A percentile compares a stretch with the other conserved stretches of the same genome.
Conservation (phyloP, 2,113 vertebrate genomes). For the Micronycteris hirsuta region DNA sequence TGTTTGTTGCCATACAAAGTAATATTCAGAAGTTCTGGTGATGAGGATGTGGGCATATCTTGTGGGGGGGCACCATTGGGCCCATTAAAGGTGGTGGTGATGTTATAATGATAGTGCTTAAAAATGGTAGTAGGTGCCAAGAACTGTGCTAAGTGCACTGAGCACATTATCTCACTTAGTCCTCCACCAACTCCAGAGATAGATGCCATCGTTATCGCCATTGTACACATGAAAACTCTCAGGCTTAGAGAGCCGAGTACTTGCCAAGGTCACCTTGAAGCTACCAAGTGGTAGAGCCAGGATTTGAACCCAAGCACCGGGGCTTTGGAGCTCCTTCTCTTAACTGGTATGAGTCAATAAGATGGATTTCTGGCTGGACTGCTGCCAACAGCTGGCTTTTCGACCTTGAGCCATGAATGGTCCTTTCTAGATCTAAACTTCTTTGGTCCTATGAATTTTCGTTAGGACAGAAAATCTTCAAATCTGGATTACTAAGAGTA, state of each 20-base stretch:
- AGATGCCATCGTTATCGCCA: neutral
- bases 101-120: neutral
- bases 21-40: neutral
- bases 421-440: neutral
- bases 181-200: neutral
- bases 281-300: neutral
- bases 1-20: neutral
- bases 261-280: neutral
- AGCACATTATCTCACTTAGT: neutral
- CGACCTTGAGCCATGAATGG: neutral
- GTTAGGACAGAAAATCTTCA: neutral
- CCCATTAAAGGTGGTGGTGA: no score
- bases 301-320: neutral
- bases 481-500: neutral
- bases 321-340: neutral
- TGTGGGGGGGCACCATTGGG: neutral
- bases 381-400: neutral
- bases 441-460: neutral
- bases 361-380: neutral
- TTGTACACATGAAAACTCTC: neutral
- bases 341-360: neutral
- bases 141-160: neutral
- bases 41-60: neutral
- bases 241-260: neutral
- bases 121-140: neutral